Conservation (phyloP, 2,113 vertebrate species). For the Athene cunicularia region DNA sequence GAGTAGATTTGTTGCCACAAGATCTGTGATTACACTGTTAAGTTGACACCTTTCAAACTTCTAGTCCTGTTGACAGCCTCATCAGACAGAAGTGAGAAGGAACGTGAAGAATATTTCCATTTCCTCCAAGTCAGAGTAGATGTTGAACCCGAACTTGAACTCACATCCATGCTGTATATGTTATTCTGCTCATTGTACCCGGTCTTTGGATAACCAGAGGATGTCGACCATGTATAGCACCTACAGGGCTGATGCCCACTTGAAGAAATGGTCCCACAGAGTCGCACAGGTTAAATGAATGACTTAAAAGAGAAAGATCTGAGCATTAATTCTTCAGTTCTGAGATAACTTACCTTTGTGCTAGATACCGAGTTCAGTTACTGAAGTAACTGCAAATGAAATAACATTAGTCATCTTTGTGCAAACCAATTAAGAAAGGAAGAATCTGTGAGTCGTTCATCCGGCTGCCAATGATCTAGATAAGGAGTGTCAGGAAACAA, state of each 20-base stretch:
- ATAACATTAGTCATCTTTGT: background rate
- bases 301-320: background rate
- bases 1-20: background rate
- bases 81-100: background rate
- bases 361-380: background rate
- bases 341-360: background rate
- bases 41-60: background rate
- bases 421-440: background rate
- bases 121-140: background rate
- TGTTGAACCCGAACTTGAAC: background rate
- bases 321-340: background rate
- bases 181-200: background rate
- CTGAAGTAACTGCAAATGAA: background rate
- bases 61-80: background rate
- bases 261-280: background rate
- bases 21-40: background rate
- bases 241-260: background rate
- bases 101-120: background rate
- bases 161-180: accelerated
- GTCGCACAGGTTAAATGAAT: background rate
- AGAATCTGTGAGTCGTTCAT: background rate
- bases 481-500: background rate
- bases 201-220: background rate
- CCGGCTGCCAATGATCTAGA: background rate
- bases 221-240: background rate